These are phyloP conservation scores for Mesoligia furuncula DNA, from an alignment of 2,888 invertebrate species.

Conservation along the genomic window DNA sequence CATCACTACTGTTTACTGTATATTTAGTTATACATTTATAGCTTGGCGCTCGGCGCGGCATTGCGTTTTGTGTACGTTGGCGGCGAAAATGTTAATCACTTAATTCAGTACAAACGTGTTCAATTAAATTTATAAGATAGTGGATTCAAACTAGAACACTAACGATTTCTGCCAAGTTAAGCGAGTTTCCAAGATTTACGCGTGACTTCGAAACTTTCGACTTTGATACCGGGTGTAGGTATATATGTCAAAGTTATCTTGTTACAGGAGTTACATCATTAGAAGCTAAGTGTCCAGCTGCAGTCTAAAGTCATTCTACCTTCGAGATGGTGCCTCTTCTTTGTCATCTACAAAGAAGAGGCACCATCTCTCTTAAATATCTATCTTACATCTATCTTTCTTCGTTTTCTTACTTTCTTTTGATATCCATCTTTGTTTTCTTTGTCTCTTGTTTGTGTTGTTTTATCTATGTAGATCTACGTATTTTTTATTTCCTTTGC, in stretches of 20 bases:
- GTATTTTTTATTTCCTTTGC: background rate
- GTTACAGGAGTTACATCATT: constrained; percentile 14
- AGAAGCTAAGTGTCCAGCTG: background rate
- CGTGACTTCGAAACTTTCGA: constrained; percentile 40
- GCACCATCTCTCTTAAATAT: too few relatives aligned
- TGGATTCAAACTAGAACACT: constrained; percentile 10
- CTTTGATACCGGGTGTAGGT: constrained; percentile 9
- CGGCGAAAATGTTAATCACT: too few relatives aligned
- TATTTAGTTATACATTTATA: too few relatives aligned
- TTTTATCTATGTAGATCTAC: too few relatives aligned
- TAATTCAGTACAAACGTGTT: background rate
- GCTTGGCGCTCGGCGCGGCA: too few relatives aligned
- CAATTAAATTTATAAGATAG: constrained; percentile 26
- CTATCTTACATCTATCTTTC: too few relatives aligned
- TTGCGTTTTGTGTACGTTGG: too few relatives aligned
- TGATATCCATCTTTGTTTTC: too few relatives aligned
- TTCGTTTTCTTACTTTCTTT: too few relatives aligned
- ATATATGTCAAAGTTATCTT: constrained; percentile 23
- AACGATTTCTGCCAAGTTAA: constrained; percentile 39
- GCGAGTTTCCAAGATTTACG: constrained; percentile 43
- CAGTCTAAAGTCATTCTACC: background rate
- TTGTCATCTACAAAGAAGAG: too few relatives aligned
- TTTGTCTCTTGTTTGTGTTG: too few relatives aligned
- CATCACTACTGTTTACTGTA: too few relatives aligned
- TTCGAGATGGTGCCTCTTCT: background rate